These are phyloP conservation scores for Eueides isabella DNA, from an alignment of 1,140 invertebrate genomes.

Conservation along the genomic window DNA sequence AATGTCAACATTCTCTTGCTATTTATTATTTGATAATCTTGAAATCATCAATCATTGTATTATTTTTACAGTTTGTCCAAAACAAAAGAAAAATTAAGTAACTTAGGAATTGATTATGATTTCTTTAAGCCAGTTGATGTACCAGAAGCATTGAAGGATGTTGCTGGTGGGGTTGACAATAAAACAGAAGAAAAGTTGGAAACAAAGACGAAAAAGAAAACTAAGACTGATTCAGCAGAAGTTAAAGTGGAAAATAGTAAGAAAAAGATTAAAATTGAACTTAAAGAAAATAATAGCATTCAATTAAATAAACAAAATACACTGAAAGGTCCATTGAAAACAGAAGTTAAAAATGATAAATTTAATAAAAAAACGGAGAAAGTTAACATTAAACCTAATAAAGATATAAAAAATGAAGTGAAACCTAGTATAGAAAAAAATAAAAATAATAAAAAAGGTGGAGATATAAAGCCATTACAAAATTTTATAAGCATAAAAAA, in stretches of 20 bases:
- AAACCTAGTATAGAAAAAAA: conserved; percentile 3
- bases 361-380: background rate
- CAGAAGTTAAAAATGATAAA: background rate
- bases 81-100: conserved; percentile 66
- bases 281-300: conserved; percentile 23
- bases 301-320: conserved; percentile 37
- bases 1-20: too few species aligned
- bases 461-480: conserved; percentile 46
- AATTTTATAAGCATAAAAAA: conserved; percentile 57
- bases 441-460: conserved; percentile 46
- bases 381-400: background rate
- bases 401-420: conserved; percentile 14
- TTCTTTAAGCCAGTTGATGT: conserved; percentile 77
- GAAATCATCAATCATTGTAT: too few species aligned
- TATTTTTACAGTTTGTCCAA: conserved; percentile 54
- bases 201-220: conserved; percentile 21
- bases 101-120: conserved; percentile 73
- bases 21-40: background rate
- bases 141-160: conserved; percentile 56
- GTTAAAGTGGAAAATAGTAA: conserved; percentile 35
- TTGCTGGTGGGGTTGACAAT: conserved; percentile 22
- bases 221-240: background rate
- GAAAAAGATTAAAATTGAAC: conserved; percentile 23
- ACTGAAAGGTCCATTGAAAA: conserved; percentile 19
- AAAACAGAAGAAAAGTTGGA: conserved; percentile 32